These are phyloP conservation scores for Dromius quadrimaculatus DNA, from an alignment of 2,888 invertebrate species.

Conservation along the genomic window DNA sequence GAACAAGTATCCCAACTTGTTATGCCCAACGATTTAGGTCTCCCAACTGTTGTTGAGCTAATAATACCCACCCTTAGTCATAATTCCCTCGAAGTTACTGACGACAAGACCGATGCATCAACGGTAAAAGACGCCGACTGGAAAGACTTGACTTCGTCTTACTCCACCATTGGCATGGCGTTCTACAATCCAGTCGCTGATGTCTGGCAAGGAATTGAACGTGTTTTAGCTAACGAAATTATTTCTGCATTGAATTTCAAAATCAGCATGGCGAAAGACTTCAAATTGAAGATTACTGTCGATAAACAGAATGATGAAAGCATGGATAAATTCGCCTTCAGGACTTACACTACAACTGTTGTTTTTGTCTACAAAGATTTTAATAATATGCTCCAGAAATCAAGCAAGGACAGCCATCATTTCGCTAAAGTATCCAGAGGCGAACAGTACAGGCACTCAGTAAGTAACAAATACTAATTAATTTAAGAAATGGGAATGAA, in stretches of 20 bases:
- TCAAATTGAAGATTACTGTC: slow-evolving; percentile 58
- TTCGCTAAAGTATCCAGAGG: slow-evolving; percentile 61
- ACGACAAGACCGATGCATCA: slow-evolving; percentile 49
- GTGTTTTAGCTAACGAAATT: slow-evolving; percentile 60
- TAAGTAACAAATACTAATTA: slow-evolving; percentile 54
- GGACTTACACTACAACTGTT: background rate
- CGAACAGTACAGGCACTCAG: slow-evolving; percentile 56
- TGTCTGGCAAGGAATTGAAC: slow-evolving; percentile 64
- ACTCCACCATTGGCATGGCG: background rate
- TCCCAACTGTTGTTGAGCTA: slow-evolving; percentile 61
- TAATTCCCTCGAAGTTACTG: slow-evolving; percentile 58
- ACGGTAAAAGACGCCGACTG: background rate
- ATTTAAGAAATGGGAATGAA: no score
- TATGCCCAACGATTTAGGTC: slow-evolving; percentile 65
- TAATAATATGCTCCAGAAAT: slow-evolving; percentile 58
- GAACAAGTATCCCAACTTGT: slow-evolving; percentile 54
- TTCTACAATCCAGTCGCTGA: slow-evolving; percentile 66
- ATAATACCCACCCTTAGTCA: slow-evolving; percentile 58
- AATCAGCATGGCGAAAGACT: slow-evolving; percentile 57
- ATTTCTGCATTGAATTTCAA: slow-evolving; percentile 59
- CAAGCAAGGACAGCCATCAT: slow-evolving; percentile 61
- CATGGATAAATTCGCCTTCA: slow-evolving; percentile 56
- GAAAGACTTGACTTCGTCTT: background rate
- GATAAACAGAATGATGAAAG: slow-evolving; percentile 59
- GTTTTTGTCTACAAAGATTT: slow-evolving; percentile 4